Evolutionary conservation across 2,888 invertebrate genomes (phyloP), one percentile per base, ranked within the genome.

Genomic region (Dorcus hopei): DNA sequence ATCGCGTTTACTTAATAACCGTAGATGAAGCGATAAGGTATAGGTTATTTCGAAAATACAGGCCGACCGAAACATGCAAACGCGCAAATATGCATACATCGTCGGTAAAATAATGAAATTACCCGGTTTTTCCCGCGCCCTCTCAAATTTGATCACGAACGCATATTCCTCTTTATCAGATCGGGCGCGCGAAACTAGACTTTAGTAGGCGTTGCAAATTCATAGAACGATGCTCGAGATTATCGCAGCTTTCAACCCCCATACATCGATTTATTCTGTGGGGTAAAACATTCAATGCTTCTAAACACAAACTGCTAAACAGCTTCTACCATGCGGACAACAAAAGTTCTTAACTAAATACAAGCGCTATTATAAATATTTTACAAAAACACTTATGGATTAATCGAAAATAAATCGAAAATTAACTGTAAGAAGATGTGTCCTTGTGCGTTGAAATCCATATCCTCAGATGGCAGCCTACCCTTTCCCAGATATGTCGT

Each of bases 1-100:
- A 68, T 70, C 69, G 70, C 68, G 69, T 69, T 70, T 68, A 63
- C 62, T 67, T 71, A 72, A 71, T 70, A 67, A 67, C 66, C 61
- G 62, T 63, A 68, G 70, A 72, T 71, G 61, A 56, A 52, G 58
- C 67, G 70, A 68, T 69, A 69, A 58, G 61, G 60, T 52, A 64
- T 52, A 53, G 65, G 68, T 67, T 68, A 68, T 69, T 70, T 68
- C 59, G 63, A 68, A 70, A 66, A 68, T 65, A 68, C 57, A 63
- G 61, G 61, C 59, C 54, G 58, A 55, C 47, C 54, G 47, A 60
- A 64, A 69, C 68, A 68, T 69, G 69, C 68, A 66, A 69, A 61
- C 54, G 38, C 16, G 45, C 38, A 38, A 39, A 57, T 49, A 45
- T 54, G 49, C 59, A 59, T 57, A 64, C 57, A 64, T 60, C 56